Conservation (phyloP, 1,140 invertebrate species). For the Tetramorium parvispinum region DNA sequence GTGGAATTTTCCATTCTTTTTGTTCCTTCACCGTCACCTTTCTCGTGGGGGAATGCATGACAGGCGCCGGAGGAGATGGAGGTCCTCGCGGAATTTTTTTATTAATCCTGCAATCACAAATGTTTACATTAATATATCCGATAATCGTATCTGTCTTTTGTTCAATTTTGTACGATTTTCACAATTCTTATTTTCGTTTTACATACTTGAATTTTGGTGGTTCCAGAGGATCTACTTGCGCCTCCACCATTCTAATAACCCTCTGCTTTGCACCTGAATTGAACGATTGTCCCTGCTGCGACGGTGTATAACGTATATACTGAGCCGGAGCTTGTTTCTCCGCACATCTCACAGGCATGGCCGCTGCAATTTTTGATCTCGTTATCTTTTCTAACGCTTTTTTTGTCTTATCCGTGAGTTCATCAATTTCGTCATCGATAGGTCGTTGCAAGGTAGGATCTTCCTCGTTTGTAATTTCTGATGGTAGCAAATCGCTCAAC, state of each 20-base stretch:
- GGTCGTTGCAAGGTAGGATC: slow-evolving; percentile 96
- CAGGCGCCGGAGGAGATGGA: slow-evolving; percentile 98
- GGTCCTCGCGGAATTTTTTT: slow-evolving; percentile 98
- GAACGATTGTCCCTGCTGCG: slow-evolving; percentile 97
- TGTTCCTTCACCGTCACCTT: slow-evolving; percentile 99
- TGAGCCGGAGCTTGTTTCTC: slow-evolving; percentile 97
- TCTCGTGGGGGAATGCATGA: slow-evolving; percentile 98
- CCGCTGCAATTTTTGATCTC: slow-evolving; percentile 95
- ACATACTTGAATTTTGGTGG: slow-evolving; percentile 96
- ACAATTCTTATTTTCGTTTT: neutral
- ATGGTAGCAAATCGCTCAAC: slow-evolving; percentile 95
- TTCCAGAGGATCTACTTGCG: slow-evolving; percentile 99
- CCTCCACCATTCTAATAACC: slow-evolving; percentile 98
- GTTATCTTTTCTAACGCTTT: slow-evolving; percentile 94
- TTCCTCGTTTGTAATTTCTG: slow-evolving; percentile 96
- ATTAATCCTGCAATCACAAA: slow-evolving; percentile 89
- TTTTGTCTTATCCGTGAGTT: slow-evolving; percentile 94
- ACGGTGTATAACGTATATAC: slow-evolving; percentile 98
- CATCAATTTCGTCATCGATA: slow-evolving; percentile 93
- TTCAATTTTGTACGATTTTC: neutral
- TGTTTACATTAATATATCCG: slow-evolving; percentile 33
- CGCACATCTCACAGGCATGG: slow-evolving; percentile 96
- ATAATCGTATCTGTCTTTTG: neutral
- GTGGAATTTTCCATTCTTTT: slow-evolving; percentile 99
- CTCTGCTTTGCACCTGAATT: slow-evolving; percentile 99